Percentiles rank a stretch among this genome's conserved stretches.
Evolutionary conservation across 2,888 invertebrate species (phyloP).

Genomic region (Melinaea marsaeus): DNA sequence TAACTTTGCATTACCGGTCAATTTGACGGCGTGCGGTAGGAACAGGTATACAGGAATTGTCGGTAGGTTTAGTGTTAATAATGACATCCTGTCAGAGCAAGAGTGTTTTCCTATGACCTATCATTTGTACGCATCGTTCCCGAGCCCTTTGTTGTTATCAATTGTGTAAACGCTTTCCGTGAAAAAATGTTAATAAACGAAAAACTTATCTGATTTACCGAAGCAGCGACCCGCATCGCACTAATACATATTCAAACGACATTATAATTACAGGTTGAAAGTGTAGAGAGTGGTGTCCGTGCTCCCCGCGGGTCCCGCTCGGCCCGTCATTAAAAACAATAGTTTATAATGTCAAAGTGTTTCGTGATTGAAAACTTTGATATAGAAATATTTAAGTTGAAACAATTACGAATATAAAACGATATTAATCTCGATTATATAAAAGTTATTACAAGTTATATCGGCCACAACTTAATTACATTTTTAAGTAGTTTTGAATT

Average conservation of each 20-base stretch:
- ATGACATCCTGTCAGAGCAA: no score
- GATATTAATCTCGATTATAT: no score
- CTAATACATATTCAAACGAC: slow-evolving; percentile 13
- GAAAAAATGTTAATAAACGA: slow-evolving; percentile 50
- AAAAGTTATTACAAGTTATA: no score
- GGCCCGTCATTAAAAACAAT: background rate
- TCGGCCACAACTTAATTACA: no score
- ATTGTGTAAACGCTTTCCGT: slow-evolving; percentile 39
- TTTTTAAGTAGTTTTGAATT: no score
- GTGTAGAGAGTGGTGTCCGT: background rate
- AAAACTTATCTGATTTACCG: slow-evolving; percentile 52
- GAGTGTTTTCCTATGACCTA: background rate
- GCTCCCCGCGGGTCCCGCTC: background rate
- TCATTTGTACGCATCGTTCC: slow-evolving; percentile 11
- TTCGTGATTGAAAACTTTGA: background rate
- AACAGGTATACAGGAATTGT: no score
- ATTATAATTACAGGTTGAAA: slow-evolving; percentile 6
- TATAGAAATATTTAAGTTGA: no score
- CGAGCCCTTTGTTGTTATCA: slow-evolving; percentile 35
- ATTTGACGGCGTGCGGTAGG: no score
- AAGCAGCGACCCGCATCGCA: slow-evolving; percentile 43
- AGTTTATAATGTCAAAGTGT: background rate
- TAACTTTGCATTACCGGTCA: no score
- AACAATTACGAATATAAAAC: no score
- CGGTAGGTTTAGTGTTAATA: no score